A percentile compares a stretch with the other conserved stretches of the same genome.
phyloP scores from a whole-genome alignment of 1,140 invertebrate genomes.

The Diorhabda elongata region DNA sequence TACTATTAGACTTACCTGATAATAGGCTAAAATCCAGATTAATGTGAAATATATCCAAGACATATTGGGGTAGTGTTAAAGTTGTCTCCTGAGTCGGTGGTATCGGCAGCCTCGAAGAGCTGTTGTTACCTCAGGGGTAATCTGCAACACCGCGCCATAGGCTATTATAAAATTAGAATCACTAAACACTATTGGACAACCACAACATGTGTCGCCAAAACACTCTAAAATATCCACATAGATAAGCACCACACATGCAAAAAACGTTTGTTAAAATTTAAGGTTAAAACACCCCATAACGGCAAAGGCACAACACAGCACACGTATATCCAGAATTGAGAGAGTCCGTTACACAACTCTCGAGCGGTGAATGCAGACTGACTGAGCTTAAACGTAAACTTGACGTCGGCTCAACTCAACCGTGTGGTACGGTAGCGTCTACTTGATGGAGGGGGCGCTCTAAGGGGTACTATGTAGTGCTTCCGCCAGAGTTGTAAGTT shows the following conservation, averaged over 20 bases:
- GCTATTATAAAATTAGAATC: conserved; percentile 36
- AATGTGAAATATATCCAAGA: conserved; percentile 45
- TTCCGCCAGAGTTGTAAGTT: conserved; percentile 30
- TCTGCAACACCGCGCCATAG: conserved; percentile 46
- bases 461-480: conserved; percentile 42
- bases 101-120: conserved; percentile 39
- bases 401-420: conserved; percentile 23
- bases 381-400: conserved; percentile 21
- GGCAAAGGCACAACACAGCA: conserved; percentile 30
- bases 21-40: conserved; percentile 37
- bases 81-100: conserved; percentile 22
- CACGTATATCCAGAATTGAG: conserved; percentile 23
- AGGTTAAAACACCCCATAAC: conserved; percentile 35
- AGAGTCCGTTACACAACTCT: conserved; percentile 18
- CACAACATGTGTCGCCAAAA: conserved; percentile 22
- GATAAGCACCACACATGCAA: conserved; percentile 34
- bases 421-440: conserved; percentile 39
- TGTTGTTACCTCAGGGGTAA: conserved; percentile 47
- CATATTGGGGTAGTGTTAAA: conserved; percentile 35
- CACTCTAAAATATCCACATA: conserved; percentile 28
- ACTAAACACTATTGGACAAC: conserved; percentile 28
- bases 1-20: conserved; percentile 41
- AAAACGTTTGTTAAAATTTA: conserved; percentile 17
- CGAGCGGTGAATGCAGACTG: conserved; percentile 26
- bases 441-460: conserved; percentile 40